Evolutionary conservation across 2,113 vertebrate genomes (phyloP), one percentile per base, ranked within the genome.

Genomic region (Anarrhichthys ocellatus): DNA sequence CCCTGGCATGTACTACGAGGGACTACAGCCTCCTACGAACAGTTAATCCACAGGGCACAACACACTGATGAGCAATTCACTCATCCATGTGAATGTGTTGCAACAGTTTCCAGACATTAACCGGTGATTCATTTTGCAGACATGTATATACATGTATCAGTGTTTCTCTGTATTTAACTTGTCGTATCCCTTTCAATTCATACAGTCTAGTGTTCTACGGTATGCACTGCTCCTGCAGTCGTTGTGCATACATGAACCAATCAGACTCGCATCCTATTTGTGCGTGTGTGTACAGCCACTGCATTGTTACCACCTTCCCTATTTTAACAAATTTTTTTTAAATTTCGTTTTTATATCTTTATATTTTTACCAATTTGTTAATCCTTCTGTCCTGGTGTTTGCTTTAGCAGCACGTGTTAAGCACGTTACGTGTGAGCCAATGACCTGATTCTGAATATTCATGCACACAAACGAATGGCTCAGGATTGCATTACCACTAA

Each of bases 401-500:
- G 2, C 50, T 14, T 62, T 15, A 38, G 54, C 11, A 44, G 46
- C 56, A 20, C 38, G 29, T 40, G 34, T 36, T 32, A 20, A 42
- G 29, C 11, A 38, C 36, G n/a, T 52, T 11, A 64, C 66, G 14
- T 54, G 42, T 61, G 24, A 61, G 24, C 42, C 64, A 79, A 14
- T 44, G 10, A 69, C 7, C 13, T 38, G 9, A 38, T 61, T 44
- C 9, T 76, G 27, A 88, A 81, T 86, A 87, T 86, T 80, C 69
- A 83, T 80, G 67, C 69, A 11, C 48, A 75, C 32, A 73, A 48
- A 61, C n/a, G 9, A 48, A 68, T 11, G 34, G n/a, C 1, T 69
- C 3, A 68, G 59, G 48, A 42, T 63, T 94, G 91, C 89, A 92
- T 73, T 93, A 90, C 88, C 87, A 68, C 63, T 56, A 61, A 46